Evolutionary conservation across 2,888 invertebrate genomes (phyloP).

Genomic region (Lasioglossum figueresi): DNA sequence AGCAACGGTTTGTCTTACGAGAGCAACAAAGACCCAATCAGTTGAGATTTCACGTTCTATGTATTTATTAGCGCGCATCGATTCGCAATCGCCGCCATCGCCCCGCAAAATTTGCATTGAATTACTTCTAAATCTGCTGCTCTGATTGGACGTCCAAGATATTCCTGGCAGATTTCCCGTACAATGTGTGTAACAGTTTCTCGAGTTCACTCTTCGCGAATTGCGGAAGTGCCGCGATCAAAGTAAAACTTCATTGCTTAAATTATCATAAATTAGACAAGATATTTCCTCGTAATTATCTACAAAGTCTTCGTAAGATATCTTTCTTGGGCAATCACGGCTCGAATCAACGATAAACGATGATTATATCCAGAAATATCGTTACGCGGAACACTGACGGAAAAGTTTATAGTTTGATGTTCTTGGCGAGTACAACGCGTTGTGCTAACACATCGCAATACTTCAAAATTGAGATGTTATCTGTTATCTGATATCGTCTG

Average conservation of each 20-base stretch:
- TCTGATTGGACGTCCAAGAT: conserved; percentile 17
- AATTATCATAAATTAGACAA: conserved; percentile 12
- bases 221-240: conserved; percentile 16
- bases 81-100: conserved; percentile 17
- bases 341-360: not conserved
- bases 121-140: conserved; percentile 21
- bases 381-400: not conserved
- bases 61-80: conserved; percentile 44
- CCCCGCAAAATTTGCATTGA: conserved; percentile 34
- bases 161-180: not conserved
- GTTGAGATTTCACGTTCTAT: conserved; percentile 25
- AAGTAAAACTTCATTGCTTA: not conserved
- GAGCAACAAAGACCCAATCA: conserved; percentile 32
- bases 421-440: not conserved
- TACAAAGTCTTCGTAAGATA: not conserved
- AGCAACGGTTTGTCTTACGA: not conserved
- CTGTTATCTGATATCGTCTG: not conserved
- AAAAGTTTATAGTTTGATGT: not conserved
- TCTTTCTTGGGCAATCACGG: no score
- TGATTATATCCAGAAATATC: not conserved
- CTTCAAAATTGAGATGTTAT: not conserved
- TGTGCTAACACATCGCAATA: not conserved
- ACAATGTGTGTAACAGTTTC: conserved; percentile 38
- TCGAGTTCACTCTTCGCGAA: conserved; percentile 1
- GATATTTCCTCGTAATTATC: not conserved